Conservation (phyloP, 2,797 vertebrate genomes). For the Fratercula arctica region DNA sequence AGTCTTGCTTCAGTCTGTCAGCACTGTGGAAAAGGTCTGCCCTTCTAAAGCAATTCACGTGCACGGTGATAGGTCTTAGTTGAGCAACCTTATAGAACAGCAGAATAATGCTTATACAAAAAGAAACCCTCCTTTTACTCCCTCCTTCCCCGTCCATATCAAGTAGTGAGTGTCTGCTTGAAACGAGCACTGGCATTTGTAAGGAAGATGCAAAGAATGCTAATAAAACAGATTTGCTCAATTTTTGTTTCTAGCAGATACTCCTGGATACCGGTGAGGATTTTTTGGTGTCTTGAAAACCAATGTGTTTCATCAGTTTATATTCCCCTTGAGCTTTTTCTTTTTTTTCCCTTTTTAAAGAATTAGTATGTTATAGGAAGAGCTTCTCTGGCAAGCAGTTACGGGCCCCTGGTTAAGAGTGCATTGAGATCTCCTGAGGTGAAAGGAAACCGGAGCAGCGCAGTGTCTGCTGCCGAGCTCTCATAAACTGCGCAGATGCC, state of each 20-base stretch:
- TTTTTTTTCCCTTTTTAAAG: too few relatives aligned
- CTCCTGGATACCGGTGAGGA: not conserved
- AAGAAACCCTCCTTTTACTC: not conserved
- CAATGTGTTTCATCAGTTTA: fast-evolving
- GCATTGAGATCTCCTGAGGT: not conserved
- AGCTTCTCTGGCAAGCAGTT: not conserved
- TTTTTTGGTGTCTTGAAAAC: not conserved
- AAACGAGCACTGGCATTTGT: not conserved
- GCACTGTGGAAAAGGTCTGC: not conserved
- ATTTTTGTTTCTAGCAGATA: not conserved
- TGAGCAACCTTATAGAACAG: not conserved
- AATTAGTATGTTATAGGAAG: fast-evolving
- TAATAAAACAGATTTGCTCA: not conserved
- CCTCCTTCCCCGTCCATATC: fast-evolving
- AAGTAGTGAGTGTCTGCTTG: not conserved
- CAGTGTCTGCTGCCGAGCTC: not conserved
- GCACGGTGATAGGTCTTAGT: not conserved
- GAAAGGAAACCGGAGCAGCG: not conserved
- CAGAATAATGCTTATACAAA: not conserved
- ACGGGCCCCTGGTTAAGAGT: fast-evolving
- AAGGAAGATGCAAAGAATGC: not conserved
- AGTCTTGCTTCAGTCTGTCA: not conserved
- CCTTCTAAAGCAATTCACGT: not conserved
- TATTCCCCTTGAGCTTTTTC: not conserved
- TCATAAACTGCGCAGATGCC: not conserved